phyloP scores from a whole-genome alignment of 2,888 invertebrate genomes.

The Drosophila siamana region DNA sequence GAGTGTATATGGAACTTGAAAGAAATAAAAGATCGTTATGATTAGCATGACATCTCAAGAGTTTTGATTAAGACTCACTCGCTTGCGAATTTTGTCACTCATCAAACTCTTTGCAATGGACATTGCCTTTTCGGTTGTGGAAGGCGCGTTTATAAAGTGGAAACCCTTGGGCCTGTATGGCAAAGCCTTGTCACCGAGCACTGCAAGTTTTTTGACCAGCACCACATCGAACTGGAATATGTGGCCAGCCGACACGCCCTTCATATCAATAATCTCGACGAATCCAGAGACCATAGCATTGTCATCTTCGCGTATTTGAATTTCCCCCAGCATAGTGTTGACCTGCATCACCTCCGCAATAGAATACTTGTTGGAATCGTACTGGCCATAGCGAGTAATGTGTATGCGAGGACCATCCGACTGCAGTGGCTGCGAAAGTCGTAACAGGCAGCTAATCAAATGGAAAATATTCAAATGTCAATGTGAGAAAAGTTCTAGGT shows the following conservation, averaged over 20 bases:
- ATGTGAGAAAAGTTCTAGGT: not conserved
- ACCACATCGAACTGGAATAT: conserved; percentile 88
- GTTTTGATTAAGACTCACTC: conserved; percentile 85
- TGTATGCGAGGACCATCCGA: conserved; percentile 86
- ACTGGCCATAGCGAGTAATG: conserved; percentile 86
- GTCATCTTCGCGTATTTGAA: conserved; percentile 88
- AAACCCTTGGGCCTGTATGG: conserved; percentile 88
- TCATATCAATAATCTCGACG: conserved; percentile 87
- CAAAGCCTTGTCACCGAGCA: conserved; percentile 87
- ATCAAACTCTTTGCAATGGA: conserved; percentile 87
- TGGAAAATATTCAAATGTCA: not conserved
- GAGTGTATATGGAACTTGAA: conserved; percentile 85
- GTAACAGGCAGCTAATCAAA: conserved; percentile 74
- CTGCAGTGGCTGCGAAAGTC: conserved; percentile 82
- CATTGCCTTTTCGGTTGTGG: conserved; percentile 87
- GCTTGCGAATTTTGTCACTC: conserved; percentile 88
- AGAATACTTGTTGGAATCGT: conserved; percentile 86
- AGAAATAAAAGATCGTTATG: conserved; percentile 77
- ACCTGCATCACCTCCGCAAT: conserved; percentile 87
- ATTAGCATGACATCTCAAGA: rapidly evolving
- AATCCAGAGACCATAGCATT: conserved; percentile 87
- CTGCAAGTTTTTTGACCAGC: conserved; percentile 87
- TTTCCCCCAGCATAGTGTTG: conserved; percentile 88
- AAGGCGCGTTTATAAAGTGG: conserved; percentile 88
- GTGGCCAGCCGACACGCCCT: conserved; percentile 87